A percentile compares a stretch with the other conserved stretches of the same genome.
These are phyloP conservation scores for Pseudococcus longispinus DNA, from an alignment of 2,888 invertebrate species.

Conservation along the genomic window DNA sequence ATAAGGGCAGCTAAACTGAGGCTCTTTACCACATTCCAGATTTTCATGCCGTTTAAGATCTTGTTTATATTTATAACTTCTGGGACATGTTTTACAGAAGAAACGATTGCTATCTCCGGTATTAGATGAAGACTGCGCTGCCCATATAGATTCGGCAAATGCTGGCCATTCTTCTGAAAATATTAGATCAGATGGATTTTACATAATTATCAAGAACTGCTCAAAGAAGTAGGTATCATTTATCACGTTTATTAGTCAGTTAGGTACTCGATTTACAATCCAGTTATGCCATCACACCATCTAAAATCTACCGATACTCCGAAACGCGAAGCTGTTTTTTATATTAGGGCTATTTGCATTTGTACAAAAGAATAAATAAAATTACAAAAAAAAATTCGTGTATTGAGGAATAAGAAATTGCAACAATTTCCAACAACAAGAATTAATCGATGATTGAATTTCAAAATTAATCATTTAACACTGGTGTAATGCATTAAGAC, in stretches of 20 bases:
- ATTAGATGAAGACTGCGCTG: not conserved
- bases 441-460: not conserved
- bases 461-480: not conserved
- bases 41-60: slow-evolving; percentile 60
- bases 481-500: slow-evolving; percentile 37
- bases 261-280: not conserved
- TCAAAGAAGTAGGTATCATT: not conserved
- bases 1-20: slow-evolving; percentile 62
- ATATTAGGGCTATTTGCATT: not conserved
- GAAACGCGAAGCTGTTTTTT: not conserved
- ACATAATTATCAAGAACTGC: not conserved
- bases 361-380: no score
- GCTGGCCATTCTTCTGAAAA: slow-evolving; percentile 12
- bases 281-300: not conserved
- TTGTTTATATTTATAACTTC: slow-evolving; percentile 57
- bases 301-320: not conserved
- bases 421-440: not conserved
- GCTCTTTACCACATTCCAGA: slow-evolving; percentile 61
- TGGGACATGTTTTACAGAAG: slow-evolving; percentile 51
- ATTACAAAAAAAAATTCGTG: not conserved
- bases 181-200: not conserved
- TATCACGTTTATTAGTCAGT: not conserved
- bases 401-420: not conserved
- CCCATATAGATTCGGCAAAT: not conserved
- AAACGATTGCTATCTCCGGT: not conserved